Evolutionary conservation across 37 sponge, comb jelly and placozoan genomes (phyloP), one percentile per base, ranked within the genome.

Genomic region (Spongilla lacustris): DNA sequence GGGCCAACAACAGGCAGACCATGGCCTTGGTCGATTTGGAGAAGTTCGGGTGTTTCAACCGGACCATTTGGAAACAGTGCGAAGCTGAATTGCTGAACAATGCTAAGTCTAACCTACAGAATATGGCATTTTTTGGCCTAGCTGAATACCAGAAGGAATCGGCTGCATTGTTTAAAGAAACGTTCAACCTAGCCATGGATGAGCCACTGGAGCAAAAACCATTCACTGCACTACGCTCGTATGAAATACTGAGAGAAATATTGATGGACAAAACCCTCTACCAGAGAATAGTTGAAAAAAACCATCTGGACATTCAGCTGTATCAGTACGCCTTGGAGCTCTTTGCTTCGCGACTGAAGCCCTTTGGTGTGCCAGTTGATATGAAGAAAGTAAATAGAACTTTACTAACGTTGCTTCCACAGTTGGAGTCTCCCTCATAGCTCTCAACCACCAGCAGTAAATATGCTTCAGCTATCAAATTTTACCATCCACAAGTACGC

Each of bases 1-100:
- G 90, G 85, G 98, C 92, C 26, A 83, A 80, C 22, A 97, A 97
- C 36, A 78, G 98, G 37, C 97, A 96, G 36, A 91, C 94, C 0
- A 19, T 86, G 25, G 89, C 89, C 89, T 77, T 97, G 23, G 92
- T 96, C 1, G 90, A 95, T 75, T 73, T 96, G 68, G 81, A 77
- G 12, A 2, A 67, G 25, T 83, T 91, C 32, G 71, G 72, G n/a
- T 97, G 98, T 76, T 94, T 73, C 25, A 71, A 81, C 22, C 33
- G 67, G 25, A 22, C 31, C 0, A 2, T 38, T 11, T 73, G 36
- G 36, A 78, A 89, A 75, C 77, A 83, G 13, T 37, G 80, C 31
- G 87, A 87, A 1, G 28, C 28, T 23, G 34, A 71, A 4, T 28
- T 93, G 19, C 73, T 96, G 35, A 50, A 83, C 35, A 86, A 87